A percentile compares a stretch with the other conserved stretches of the same genome.
Evolutionary conservation across 2,888 invertebrate genomes (phyloP).

Genomic region (Maniola hyperantus): DNA sequence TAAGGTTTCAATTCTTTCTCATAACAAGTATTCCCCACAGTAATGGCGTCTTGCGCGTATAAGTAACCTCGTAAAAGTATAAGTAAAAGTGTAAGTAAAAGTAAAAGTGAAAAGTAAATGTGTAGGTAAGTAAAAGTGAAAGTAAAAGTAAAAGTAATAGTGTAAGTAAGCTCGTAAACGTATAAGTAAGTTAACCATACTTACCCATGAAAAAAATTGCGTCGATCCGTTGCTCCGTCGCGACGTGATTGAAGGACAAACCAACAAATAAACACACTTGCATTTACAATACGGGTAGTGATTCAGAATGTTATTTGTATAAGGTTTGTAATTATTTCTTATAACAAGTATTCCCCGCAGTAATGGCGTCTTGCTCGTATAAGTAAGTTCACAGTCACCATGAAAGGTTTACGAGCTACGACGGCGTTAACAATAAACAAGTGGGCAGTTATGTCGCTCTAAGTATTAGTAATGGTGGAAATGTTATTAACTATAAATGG

Average conservation of each 20-base stretch:
- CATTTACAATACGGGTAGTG: not conserved
- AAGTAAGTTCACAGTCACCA: constrained; percentile 19
- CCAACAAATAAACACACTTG: not conserved
- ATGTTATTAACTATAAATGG: constrained; percentile 1
- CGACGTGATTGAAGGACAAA: too few species aligned
- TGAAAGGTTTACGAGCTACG: constrained; percentile 22
- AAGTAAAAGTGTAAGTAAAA: too few species aligned
- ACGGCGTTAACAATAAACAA: constrained; percentile 31
- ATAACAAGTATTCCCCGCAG: not conserved
- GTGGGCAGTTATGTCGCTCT: constrained; percentile 11
- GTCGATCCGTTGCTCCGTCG: too few species aligned
- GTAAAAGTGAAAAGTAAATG: too few species aligned
- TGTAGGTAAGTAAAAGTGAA: too few species aligned
- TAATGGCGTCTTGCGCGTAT: not conserved
- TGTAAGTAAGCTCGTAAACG: too few species aligned
- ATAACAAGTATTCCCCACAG: not conserved
- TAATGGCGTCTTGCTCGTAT: not conserved
- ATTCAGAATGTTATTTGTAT: constrained; percentile 6
- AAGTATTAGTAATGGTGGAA: constrained; percentile 22
- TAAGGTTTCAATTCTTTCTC: constrained; percentile 4
- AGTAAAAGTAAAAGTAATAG: too few species aligned
- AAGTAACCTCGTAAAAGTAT: too few species aligned
- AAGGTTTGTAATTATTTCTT: constrained; percentile 5
- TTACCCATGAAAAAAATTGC: too few species aligned
- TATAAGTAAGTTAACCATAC: too few species aligned